Evolutionary conservation across 2,797 vertebrate genomes (phyloP).

Genomic region (Triplophysa bombifrons): DNA sequence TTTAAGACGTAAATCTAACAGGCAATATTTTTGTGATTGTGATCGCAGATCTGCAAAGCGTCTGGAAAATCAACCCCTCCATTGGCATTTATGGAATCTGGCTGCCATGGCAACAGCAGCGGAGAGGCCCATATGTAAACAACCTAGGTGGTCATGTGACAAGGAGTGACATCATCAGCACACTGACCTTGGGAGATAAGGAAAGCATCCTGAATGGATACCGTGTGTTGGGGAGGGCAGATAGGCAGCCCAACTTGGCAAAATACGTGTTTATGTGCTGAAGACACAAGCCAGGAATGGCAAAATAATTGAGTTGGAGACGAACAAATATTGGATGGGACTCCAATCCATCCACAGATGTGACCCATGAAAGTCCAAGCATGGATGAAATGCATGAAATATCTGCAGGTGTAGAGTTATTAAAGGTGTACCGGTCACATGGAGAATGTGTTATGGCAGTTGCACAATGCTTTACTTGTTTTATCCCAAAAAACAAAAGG

Average conservation of each 20-base stretch:
- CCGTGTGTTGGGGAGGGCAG: constrained; percentile 35
- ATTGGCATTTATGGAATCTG: constrained; percentile 62
- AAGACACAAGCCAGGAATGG: constrained; percentile 27
- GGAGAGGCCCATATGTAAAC: constrained; percentile 65
- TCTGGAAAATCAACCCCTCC: constrained; percentile 52
- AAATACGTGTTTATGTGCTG: constrained; percentile 45
- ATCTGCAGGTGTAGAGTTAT: background rate
- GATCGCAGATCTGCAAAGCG: constrained; percentile 46
- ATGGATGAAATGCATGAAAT: background rate
- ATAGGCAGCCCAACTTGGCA: constrained; percentile 32
- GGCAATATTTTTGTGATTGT: background rate
- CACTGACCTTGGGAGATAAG: constrained; percentile 56
- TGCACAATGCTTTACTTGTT: too few relatives aligned
- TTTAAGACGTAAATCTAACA: background rate
- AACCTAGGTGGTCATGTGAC: constrained; percentile 64
- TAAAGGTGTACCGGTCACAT: background rate
- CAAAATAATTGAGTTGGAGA: constrained; percentile 4
- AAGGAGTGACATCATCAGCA: constrained; percentile 59
- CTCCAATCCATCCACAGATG: background rate
- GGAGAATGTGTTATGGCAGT: too few relatives aligned
- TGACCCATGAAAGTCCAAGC: constrained; percentile 1
- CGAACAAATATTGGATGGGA: constrained; percentile 7
- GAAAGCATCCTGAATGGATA: background rate
- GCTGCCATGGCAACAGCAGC: constrained; percentile 74
- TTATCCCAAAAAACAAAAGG: too few relatives aligned